Base-by-base conservation (phyloP, 2,888 invertebrate species). In the Stictocephala bisonia region DNA sequence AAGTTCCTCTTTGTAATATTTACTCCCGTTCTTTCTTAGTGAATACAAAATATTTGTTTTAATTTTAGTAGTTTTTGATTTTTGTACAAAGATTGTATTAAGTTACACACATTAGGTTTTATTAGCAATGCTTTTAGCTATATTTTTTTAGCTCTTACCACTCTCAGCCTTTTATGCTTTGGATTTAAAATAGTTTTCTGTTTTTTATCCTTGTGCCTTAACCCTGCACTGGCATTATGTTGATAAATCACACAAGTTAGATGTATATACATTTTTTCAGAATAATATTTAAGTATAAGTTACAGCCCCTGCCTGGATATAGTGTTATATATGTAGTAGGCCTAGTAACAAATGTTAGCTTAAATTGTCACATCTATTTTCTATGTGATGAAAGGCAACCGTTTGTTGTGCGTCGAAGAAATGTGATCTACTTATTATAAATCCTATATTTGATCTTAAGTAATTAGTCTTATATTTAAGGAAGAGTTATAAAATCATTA, bases 351-450 rank as follows among this genome's bases (percentile, higher is more conserved):
- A 40, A 48, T 56, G 56, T 58, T 58, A 58, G 64, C 40, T 40
- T 22, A 18, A 15, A 64, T 64, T 64, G 22, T 64, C 70, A 71
- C 70, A n/a, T 71, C 41, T 31, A 35, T 69, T 69, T 51, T 69
- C 44, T 64, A 24, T 58, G 70, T 71, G 70, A 71, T 56, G 70
- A 56, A 26, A 70, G 31, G 56, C 41, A 35, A 29, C 29, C 56
- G 44, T 58, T 41, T 29, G 44, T 71, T 24, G 70, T 71, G 70
- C 48, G 58, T 71, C 58, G 56, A 58, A 58, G 41, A 71, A 71
- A 56, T 71, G 70, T 71, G 70, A 71, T 71, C 58, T 71, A 71
- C 70, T 70, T 71, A 58, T 15, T 35, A 35, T 64, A 64, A 64
- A 64, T 64, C 41, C 64, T 64, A 64, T 64, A 35, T 64, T 22